These are phyloP conservation scores for Lontra canadensis DNA, from an alignment of 2,113 vertebrate species.

Conservation along the genomic window DNA sequence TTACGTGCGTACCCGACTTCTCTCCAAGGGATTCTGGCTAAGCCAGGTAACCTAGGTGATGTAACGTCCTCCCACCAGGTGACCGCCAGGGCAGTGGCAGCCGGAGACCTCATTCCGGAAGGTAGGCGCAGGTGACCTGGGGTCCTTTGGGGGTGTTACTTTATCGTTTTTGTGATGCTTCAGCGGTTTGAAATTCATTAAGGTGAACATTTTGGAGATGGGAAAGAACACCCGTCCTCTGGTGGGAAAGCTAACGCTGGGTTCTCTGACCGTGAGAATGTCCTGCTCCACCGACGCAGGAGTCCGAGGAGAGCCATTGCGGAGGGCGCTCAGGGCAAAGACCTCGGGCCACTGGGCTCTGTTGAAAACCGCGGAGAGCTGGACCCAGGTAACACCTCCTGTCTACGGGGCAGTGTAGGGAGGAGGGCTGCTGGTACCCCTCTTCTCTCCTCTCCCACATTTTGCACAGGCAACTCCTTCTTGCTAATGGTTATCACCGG, in stretches of 20 bases:
- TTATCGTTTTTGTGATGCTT: background rate
- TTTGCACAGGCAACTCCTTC: background rate
- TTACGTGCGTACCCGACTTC: background rate
- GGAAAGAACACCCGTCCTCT: background rate
- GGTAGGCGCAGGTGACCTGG: background rate
- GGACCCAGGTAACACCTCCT: background rate
- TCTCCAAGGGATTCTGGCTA: background rate
- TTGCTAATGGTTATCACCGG: background rate
- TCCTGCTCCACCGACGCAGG: constrained; percentile 95
- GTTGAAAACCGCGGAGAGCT: background rate
- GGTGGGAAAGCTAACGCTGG: background rate
- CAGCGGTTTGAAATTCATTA: background rate
- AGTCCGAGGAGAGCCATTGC: constrained; percentile 70
- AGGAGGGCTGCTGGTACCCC: background rate
- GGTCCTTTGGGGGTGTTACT: background rate
- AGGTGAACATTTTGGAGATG: background rate
- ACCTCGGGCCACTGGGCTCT: background rate
- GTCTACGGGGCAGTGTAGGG: background rate
- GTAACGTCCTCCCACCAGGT: too few relatives aligned
- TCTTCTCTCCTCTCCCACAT: background rate
- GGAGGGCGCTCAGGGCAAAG: background rate
- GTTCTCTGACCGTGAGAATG: constrained; percentile 91
- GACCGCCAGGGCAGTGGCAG: too few relatives aligned
- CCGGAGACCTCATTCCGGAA: background rate
- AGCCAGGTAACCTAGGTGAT: background rate